Evolutionary conservation across 1,140 invertebrate species (phyloP), one percentile per base, ranked within the genome.

Genomic region (Scaptomyza pallida): DNA sequence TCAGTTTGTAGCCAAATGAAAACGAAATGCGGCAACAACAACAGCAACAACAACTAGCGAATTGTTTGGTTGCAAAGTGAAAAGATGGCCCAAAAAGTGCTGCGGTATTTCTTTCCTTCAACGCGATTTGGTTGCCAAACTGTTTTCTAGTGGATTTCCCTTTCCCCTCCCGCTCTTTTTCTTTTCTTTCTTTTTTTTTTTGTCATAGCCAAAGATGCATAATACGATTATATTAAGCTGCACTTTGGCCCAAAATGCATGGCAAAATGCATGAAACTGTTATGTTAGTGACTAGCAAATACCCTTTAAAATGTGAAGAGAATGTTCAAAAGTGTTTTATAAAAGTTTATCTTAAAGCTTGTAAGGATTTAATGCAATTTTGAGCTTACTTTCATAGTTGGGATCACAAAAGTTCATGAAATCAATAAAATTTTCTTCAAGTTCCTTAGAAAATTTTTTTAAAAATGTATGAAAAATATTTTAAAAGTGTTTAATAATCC

Each of bases 1-100:
- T 26, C 23, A 26, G 3, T 26, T 10, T 9, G 26, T 19, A 52
- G 57, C 57, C 50, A 73, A 76, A 82, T 78, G 78, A 72, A 72
- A 72, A 59, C 41, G 62, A 67, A 72, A 72, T 55, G 55, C 30
- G 26, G 26, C 10, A 16, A 30, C 26, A 30, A 30, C 26, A 26
- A 26, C 23, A 30, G 9, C 26, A 30, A 30, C 26, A 30, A 30
- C 26, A 26, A 6, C 23, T 26, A 6, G 23, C 23, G 5, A 26
- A 23, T 41, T 10, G 9, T 9, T 26, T 35, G 21, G 33, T 10
- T 26, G 15, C 21, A 17, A 10, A 33, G 12, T 26, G 26, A 30
- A 21, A 71, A 50, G 44, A 52, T 54, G 67, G 6, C 43, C 45
- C 4, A 19, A 30, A 26, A 45, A 51, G 43, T 26, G 23, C 26